phyloP scores from a whole-genome alignment of 2,797 vertebrate species.

The Argyrosomus regius region DNA sequence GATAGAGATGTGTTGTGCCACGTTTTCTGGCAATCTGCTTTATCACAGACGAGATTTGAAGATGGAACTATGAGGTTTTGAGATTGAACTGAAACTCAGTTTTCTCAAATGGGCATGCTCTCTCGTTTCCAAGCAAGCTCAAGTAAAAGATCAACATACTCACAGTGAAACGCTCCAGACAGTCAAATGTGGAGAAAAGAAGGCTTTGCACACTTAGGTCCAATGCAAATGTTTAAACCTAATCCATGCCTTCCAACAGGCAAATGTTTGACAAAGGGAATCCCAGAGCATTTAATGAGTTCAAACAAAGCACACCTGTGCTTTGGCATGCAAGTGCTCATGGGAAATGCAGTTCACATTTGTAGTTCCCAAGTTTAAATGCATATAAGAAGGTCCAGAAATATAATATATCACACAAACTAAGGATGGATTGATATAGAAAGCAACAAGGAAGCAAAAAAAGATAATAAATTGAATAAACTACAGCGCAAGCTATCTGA shows the following conservation, averaged over 20 bases:
- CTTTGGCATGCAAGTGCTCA: background rate
- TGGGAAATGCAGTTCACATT: conserved; percentile 31
- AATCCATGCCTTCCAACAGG: background rate
- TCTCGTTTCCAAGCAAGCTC: background rate
- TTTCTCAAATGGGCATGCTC: background rate
- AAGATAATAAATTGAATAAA: background rate
- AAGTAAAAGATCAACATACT: background rate
- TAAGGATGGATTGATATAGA: background rate
- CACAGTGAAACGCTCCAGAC: background rate
- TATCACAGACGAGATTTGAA: background rate
- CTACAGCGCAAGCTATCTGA: background rate
- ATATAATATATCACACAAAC: background rate
- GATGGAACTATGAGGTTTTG: background rate
- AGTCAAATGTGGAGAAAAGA: background rate
- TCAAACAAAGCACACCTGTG: background rate
- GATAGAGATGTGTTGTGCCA: too few species aligned
- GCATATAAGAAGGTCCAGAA: background rate
- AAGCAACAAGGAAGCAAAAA: background rate
- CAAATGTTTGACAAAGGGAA: conserved; percentile 13
- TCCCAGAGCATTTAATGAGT: background rate
- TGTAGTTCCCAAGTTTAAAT: background rate
- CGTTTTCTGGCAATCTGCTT: background rate
- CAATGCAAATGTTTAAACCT: rapidly evolving
- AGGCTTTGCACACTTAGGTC: background rate
- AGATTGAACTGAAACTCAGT: background rate